Evolutionary conservation across 2,888 invertebrate genomes (phyloP), one percentile per base, ranked within the genome.

Genomic region (Dicyrtoma fusca): DNA sequence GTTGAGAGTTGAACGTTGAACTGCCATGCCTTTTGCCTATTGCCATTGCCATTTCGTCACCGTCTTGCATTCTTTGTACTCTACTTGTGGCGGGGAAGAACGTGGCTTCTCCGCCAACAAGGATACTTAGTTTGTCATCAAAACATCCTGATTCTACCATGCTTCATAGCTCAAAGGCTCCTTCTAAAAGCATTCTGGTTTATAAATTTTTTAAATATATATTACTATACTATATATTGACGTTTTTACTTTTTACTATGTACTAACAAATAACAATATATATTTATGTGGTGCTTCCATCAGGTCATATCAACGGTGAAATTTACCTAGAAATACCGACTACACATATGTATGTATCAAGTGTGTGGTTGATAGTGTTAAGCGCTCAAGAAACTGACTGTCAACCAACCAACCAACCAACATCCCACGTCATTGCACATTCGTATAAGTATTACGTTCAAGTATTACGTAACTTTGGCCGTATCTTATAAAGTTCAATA

Each of bases 121-220:
- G 51, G 53, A 66, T 51, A 66, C 26, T 64, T 71, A 47, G 51
- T 66, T 66, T 51, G 53, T 68, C 68, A 68, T 57, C 68, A 57
- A 34, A 34, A 44, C 57, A 68, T 53, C 42, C 51, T 70, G 62
- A 51, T 63, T 62, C 49, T 23, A 21, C 59, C 71, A 71, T 66
- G 73, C 63, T 73, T 63, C 45, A 59, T 19, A 64, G 64, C 73
- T 73, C 73, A 73, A 73, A 73, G 69, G 68, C 14, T 47, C 26
- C 42, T 72, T 34, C 53, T 69, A 73, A 73, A 73, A 69, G 73
- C 69, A 73, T 34, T 73, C 63, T 65, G 47, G 59, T 49, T 64
- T 64, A 42, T 44, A 69, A 57, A 57, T 69, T 69, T 69, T 69
- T 69, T 59, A 25, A 69, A 47, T 47, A 62, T 57, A 57, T 63